These are phyloP conservation scores for Trachops cirrhosus DNA, from an alignment of 2,797 vertebrate genomes.

Conservation along the genomic window DNA sequence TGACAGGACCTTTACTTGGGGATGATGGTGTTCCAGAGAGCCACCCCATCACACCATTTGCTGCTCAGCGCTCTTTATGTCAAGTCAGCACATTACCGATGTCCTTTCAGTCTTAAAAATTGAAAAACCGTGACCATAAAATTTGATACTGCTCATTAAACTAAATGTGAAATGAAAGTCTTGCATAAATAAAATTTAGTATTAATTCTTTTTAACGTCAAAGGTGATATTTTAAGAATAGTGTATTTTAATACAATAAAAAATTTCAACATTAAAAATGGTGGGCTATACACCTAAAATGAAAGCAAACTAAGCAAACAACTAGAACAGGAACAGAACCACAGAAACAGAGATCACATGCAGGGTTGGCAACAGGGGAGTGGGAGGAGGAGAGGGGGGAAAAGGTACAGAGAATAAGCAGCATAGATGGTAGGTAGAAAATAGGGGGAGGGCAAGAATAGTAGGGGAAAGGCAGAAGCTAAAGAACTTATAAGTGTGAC, in stretches of 20 bases:
- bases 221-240: constrained; percentile 56
- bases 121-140: constrained; percentile 70
- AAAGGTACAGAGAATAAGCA: too few relatives aligned
- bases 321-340: too few relatives aligned
- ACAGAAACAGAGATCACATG: too few relatives aligned
- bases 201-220: constrained; percentile 50
- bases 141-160: constrained; percentile 69
- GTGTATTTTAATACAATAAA: not conserved
- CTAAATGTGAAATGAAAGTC: constrained; percentile 71
- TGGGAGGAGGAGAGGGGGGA: too few relatives aligned
- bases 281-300: not conserved
- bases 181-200: constrained; percentile 72
- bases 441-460: too few relatives aligned
- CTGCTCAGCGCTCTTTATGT: not conserved
- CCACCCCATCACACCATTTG: not conserved
- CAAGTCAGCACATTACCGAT: constrained; percentile 59
- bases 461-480: too few relatives aligned
- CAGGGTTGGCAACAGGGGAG: too few relatives aligned
- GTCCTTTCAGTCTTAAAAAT: constrained; percentile 52
- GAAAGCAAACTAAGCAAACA: too few relatives aligned
- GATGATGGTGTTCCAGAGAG: not conserved
- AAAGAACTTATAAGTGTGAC: too few relatives aligned
- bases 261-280: not conserved
- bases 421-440: too few relatives aligned
- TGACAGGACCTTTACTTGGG: constrained; percentile 34